Conservation (phyloP, 2,797 vertebrate species). For the Trichosurus vulpecula region DNA sequence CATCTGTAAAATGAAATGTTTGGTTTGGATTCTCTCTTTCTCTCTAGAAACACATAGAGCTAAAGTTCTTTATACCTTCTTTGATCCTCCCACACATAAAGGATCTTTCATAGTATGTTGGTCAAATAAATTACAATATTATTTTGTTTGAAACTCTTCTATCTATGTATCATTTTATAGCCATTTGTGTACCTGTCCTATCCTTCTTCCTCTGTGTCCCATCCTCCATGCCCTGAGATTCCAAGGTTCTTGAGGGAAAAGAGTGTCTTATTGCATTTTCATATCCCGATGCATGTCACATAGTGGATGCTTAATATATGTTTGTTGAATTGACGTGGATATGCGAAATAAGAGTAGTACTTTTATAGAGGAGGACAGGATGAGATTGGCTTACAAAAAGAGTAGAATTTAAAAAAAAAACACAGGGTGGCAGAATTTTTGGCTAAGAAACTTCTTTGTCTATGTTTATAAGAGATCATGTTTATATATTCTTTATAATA, state of each 20-base stretch:
- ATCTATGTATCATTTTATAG: neutral
- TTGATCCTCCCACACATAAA: neutral
- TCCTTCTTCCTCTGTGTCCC: neutral
- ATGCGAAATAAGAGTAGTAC: neutral
- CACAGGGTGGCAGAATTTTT: neutral
- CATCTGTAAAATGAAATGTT: neutral
- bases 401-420: neutral
- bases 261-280: neutral
- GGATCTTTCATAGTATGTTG: neutral
- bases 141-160: neutral
- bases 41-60: neutral
- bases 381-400: neutral
- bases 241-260: neutral
- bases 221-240: neutral
- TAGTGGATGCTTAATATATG: neutral
- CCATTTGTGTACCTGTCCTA: neutral
- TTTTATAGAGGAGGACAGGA: constrained; percentile 34
- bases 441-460: neutral
- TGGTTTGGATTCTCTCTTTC: neutral
- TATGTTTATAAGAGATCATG: neutral
- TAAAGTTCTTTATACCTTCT: neutral
- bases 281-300: neutral
- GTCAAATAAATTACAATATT: neutral
- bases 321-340: neutral
- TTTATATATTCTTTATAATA: neutral